These are phyloP conservation scores for Telmatherina bonti DNA, from an alignment of 2,797 vertebrate species.

Conservation along the genomic window DNA sequence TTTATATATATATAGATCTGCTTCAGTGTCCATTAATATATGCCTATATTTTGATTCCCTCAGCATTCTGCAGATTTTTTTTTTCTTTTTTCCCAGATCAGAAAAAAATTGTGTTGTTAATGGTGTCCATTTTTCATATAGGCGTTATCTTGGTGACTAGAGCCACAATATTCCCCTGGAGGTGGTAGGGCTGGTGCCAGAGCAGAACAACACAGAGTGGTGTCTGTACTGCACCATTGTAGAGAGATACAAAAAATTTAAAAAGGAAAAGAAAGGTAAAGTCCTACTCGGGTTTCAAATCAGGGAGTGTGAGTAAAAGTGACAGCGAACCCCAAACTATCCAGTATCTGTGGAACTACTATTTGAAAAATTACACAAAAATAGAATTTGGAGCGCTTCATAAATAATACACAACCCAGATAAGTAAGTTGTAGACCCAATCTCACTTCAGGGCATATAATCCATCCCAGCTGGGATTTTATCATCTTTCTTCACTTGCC, in stretches of 20 bases:
- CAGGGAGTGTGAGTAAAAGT: slow-evolving; percentile 44
- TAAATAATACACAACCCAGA: slow-evolving; percentile 70
- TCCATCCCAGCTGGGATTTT: slow-evolving; percentile 56
- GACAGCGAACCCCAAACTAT: slow-evolving; percentile 70
- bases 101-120: slow-evolving; percentile 73
- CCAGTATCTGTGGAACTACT: slow-evolving; percentile 52
- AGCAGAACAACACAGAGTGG: slow-evolving; percentile 36
- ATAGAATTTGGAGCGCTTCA: slow-evolving; percentile 57
- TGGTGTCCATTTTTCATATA: slow-evolving; percentile 77
- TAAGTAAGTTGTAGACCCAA: slow-evolving; percentile 54
- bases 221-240: slow-evolving; percentile 19
- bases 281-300: slow-evolving; percentile 28
- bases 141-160: slow-evolving; percentile 66
- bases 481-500: slow-evolving; percentile 50
- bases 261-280: slow-evolving; percentile 16
- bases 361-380: slow-evolving; percentile 71
- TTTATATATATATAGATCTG: slow-evolving; percentile 56
- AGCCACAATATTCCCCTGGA: slow-evolving; percentile 62
- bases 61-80: slow-evolving; percentile 62
- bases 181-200: slow-evolving; percentile 47
- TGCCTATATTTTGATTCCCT: slow-evolving; percentile 70
- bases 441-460: slow-evolving; percentile 61
- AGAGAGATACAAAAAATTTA: background rate
- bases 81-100: slow-evolving; percentile 40
- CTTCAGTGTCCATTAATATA: slow-evolving; percentile 68